Conservation (phyloP, 2,113 vertebrate species). For the Tychaedon coryphoeus region DNA sequence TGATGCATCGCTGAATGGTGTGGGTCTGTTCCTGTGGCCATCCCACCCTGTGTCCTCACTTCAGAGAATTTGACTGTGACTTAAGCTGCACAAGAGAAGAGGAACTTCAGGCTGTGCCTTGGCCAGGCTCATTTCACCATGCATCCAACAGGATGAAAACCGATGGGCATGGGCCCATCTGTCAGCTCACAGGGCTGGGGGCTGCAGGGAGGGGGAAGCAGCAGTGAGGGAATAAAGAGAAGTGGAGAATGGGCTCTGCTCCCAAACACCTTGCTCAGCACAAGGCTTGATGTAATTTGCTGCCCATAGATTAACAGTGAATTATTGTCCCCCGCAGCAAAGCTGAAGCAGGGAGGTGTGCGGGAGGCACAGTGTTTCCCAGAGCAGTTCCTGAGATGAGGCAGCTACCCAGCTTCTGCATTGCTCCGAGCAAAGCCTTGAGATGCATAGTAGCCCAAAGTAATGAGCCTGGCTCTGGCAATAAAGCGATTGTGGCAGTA, state of each 20-base stretch:
- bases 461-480: slow-evolving; percentile 39
- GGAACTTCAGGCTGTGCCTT: neutral
- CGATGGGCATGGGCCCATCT: neutral
- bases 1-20: rapidly evolving
- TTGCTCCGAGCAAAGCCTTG: neutral
- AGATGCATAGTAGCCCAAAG: slow-evolving; percentile 1
- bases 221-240: neutral
- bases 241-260: neutral
- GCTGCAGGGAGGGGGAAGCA: neutral
- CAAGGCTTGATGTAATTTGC: neutral
- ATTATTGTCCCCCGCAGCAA: slow-evolving; percentile 2
- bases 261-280: slow-evolving; percentile 1
- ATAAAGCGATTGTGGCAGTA: slow-evolving; percentile 52
- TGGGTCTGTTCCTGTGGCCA: neutral
- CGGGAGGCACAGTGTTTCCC: neutral
- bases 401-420: neutral
- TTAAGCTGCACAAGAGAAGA: neutral
- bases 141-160: rapidly evolving
- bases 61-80: neutral
- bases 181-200: neutral
- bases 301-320: neutral
- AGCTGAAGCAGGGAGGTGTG: neutral
- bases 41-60: neutral
- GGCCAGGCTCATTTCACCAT: neutral
- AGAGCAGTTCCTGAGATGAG: neutral